phyloP scores from a whole-genome alignment of 2,888 invertebrate genomes.

The Patella pellucida region DNA sequence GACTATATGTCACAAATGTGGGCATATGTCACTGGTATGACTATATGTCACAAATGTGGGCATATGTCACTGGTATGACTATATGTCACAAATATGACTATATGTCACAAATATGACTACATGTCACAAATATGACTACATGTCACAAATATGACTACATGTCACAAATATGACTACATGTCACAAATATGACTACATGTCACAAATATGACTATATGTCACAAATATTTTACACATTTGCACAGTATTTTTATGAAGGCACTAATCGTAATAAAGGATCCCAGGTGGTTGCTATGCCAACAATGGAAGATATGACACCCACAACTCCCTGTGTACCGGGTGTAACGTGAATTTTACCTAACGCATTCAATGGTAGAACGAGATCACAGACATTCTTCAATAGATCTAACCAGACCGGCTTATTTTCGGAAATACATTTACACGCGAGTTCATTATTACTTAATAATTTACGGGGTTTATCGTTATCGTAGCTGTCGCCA shows the following conservation, averaged over 20 bases:
- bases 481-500: constrained; percentile 74
- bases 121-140: too few relatives aligned
- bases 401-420: constrained; percentile 81
- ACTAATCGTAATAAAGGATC: constrained; percentile 83
- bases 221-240: neutral
- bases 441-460: constrained; percentile 26
- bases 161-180: too few relatives aligned
- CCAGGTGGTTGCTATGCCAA: constrained; percentile 82
- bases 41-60: too few relatives aligned
- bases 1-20: too few relatives aligned
- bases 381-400: constrained; percentile 89
- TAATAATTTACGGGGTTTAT: constrained; percentile 13
- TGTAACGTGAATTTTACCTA: constrained; percentile 84
- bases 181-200: too few relatives aligned
- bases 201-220: neutral
- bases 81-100: too few relatives aligned
- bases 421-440: constrained; percentile 49
- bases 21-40: too few relatives aligned
- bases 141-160: too few relatives aligned
- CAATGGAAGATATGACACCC: constrained; percentile 85
- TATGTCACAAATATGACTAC: too few relatives aligned
- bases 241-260: constrained; percentile 39
- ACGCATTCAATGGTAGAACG: constrained; percentile 85
- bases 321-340: constrained; percentile 84
- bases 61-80: too few relatives aligned